These are phyloP conservation scores for Bugula neritina DNA, from an alignment of 2,888 invertebrate species.

Conservation along the genomic window DNA sequence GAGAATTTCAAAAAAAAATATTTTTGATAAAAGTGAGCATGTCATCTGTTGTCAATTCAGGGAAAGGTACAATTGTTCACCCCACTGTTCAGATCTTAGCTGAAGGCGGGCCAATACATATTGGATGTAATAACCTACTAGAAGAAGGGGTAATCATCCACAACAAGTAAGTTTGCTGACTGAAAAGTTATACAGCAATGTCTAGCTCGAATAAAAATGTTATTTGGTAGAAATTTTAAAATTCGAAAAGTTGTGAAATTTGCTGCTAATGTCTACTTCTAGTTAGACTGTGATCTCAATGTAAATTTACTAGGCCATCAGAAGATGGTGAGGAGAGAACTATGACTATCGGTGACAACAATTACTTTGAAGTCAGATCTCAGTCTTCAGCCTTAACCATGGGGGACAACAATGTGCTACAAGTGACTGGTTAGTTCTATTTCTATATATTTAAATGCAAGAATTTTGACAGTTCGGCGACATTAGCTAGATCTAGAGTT, in stretches of 20 bases:
- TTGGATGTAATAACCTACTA: constrained; percentile 6
- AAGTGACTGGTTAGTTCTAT: constrained; percentile 9
- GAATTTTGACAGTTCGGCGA: too few relatives aligned
- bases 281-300: not conserved
- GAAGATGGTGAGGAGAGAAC: constrained; percentile 11
- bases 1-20: too few relatives aligned
- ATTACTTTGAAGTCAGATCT: constrained; percentile 17
- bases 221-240: too few relatives aligned
- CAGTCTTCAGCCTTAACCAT: not conserved
- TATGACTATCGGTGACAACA: constrained; percentile 17
- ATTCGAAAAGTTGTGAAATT: too few relatives aligned
- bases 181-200: not conserved
- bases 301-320: not conserved
- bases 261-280: too few relatives aligned
- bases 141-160: constrained; percentile 19
- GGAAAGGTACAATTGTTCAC: constrained; percentile 22
- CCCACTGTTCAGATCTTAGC: constrained; percentile 15
- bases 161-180: not conserved
- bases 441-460: not conserved
- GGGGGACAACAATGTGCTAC: not conserved
- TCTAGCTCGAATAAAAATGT: too few relatives aligned
- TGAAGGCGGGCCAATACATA: constrained; percentile 9
- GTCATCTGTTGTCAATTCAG: too few relatives aligned
- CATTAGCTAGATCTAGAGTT: too few relatives aligned
- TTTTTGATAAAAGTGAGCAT: too few relatives aligned